Evolutionary conservation across 2,113 vertebrate species (phyloP).

Genomic region (Toxostoma redivivum): DNA sequence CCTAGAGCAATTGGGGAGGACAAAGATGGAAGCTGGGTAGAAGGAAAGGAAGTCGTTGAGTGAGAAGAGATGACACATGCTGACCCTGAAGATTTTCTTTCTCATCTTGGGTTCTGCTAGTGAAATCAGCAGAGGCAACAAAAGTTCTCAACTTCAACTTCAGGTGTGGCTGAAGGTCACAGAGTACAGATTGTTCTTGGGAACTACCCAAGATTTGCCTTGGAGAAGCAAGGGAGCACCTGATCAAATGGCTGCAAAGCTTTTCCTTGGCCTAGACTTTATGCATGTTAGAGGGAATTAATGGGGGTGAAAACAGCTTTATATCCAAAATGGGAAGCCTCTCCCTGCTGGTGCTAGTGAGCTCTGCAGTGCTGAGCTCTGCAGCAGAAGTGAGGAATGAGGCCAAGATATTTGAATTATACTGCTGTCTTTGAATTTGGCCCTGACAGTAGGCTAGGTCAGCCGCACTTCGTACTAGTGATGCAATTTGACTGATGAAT

Average conservation of each 20-base stretch:
- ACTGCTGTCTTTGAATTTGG: background rate
- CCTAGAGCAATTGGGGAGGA: background rate
- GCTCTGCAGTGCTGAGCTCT: background rate
- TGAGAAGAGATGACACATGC: background rate
- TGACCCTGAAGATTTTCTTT: background rate
- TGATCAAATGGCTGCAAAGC: background rate
- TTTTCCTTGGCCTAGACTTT: background rate
- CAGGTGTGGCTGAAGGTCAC: background rate
- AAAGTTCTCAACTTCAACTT: background rate
- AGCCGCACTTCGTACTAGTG: background rate
- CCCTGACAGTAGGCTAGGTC: background rate
- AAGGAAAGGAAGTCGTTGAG: background rate
- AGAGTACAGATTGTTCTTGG: background rate
- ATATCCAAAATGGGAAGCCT: background rate
- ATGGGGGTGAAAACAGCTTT: background rate
- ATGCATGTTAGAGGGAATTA: background rate
- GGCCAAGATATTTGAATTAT: slow-evolving; percentile 25
- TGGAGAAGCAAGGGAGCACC: background rate
- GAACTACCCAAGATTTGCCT: background rate
- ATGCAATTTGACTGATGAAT: background rate
- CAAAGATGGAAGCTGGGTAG: background rate
- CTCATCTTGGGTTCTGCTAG: background rate
- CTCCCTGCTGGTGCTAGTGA: background rate
- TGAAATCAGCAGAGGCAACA: background rate
- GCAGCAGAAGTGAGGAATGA: slow-evolving; percentile 5